Evolutionary conservation across 1,140 invertebrate species (phyloP), one percentile per base, ranked within the genome.

Genomic region (Drosophila gunungcola): DNA sequence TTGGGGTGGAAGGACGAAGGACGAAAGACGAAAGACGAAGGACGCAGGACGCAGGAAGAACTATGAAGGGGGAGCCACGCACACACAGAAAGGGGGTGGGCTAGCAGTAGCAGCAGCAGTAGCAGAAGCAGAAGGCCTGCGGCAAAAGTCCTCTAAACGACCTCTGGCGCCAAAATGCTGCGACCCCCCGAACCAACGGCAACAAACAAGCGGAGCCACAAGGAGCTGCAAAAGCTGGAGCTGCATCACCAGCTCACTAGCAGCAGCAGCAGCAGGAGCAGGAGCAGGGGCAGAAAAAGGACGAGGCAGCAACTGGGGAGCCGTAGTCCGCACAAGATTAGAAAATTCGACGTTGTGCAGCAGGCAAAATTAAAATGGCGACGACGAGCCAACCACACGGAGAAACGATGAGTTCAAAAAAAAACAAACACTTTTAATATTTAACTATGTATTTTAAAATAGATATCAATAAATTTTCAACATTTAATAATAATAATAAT

Each of bases 281-380:
- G 43, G n/a, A 12, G 36, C 2, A 21, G 56, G 38, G 13, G 27
- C 43, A 46, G 48, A 41, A 62, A 48, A 36, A 51, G 57, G 46
- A 52, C 64, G 63, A 72, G 68, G 82, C 73, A 74, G 85, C 84
- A 72, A 89, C 83, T 88, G 79, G 84, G 84, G 84, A 89, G 84
- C 84, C 80, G 84, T 84, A 90, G 85, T 89, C 85, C 82, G 85
- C 85, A 89, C 85, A 90, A 90, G 85, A 89, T 89, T 89, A 90
- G 85, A 89, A 89, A 89, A 89, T 89, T 90, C 84, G 80, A 89
- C 84, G 84, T 88, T 89, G 84, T 89, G 84, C 84, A 86, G 84
- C 84, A 83, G 83, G 83, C 83, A 77, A 86, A 86, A 86, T 86
- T 86, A 86, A 86, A 86, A 86, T 86, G 83, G 83, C 75, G 84